A percentile compares a stretch with the other conserved stretches of the same genome.
Conservation (phyloP, 2,888 invertebrate genomes). For the Cerastis leucographa region DNA sequence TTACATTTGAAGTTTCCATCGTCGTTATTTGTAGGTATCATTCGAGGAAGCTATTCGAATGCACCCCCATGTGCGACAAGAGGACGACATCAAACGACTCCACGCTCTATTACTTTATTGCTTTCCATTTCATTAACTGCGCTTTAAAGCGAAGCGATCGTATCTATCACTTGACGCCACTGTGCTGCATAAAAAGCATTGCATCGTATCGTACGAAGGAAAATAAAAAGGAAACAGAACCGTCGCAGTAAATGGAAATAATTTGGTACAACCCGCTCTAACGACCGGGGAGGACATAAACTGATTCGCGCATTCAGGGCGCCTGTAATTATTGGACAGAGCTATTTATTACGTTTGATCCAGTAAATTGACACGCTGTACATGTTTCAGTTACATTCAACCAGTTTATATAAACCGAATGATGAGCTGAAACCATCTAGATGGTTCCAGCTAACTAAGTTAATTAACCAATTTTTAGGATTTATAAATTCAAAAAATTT, state of each 20-base stretch:
- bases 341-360: constrained; percentile 18
- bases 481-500: neutral
- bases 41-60: neutral
- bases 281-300: constrained; percentile 8
- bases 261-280: constrained; percentile 13
- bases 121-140: constrained; percentile 30
- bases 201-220: constrained; percentile 12
- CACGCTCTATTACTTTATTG: constrained; percentile 30
- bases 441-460: too few species aligned
- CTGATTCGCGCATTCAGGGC: constrained; percentile 19
- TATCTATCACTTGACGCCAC: constrained; percentile 25
- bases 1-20: neutral
- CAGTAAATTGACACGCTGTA: neutral
- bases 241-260: constrained; percentile 23
- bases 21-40: neutral
- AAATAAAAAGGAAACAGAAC: constrained; percentile 31
- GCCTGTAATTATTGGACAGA: constrained; percentile 14
- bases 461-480: too few species aligned
- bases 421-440: neutral
- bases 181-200: constrained; percentile 28
- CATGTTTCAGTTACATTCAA: neutral
- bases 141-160: constrained; percentile 34
- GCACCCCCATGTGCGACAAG: neutral
- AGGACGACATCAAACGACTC: constrained; percentile 18
- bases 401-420: neutral